Evolutionary conservation across 2,113 vertebrate species (phyloP), one percentile per base, ranked within the genome.

Genomic region (Candoia aspera): DNA sequence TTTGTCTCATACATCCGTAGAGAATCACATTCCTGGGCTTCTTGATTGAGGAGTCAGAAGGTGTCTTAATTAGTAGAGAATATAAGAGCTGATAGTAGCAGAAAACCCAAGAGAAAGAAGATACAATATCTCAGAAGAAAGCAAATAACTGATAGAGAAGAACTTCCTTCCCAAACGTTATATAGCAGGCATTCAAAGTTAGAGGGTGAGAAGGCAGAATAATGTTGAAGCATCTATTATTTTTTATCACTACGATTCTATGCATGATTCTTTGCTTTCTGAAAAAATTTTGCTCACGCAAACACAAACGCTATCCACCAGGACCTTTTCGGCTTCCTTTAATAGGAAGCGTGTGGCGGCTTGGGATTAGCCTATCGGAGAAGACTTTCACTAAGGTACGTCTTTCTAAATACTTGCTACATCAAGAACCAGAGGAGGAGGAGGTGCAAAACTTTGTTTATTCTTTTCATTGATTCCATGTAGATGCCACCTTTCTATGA

Each of bases 281-380:
- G 68, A 62, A 84, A 84, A 15, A 15, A 29, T 15, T 60, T 29
- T 26, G 8, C 26, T 42, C 29, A 2, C 23, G 6, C 12, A 26
- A 19, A 19, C 4, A 6, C 19, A 84, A 19, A 19, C 8, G 0
- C 3, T 62, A 89, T 0, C 91, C 91, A 2, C 91, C 91, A 3
- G 91, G 91, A 4, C 91, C 91, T 62, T 8, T 84, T 60, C 86
- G 68, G 4, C 87, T 92, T 37, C 91, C 91, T 23, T 13, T 92
- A 12, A 4, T 92, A 37, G 91, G 91, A 84, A 19, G 91, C 29
- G n/a, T 84, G 29, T 92, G 91, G 91, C 87, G 87, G 6, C 60
- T 92, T 26, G 91, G 91, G 29, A 2, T 88, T 29, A 3, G 0
- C 6, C 46, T 92, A 13, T 37, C 42, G 5, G 10, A 26, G 46